These are phyloP conservation scores for Eustalomyia histrio DNA, from an alignment of 2,888 invertebrate genomes.

Conservation along the genomic window DNA sequence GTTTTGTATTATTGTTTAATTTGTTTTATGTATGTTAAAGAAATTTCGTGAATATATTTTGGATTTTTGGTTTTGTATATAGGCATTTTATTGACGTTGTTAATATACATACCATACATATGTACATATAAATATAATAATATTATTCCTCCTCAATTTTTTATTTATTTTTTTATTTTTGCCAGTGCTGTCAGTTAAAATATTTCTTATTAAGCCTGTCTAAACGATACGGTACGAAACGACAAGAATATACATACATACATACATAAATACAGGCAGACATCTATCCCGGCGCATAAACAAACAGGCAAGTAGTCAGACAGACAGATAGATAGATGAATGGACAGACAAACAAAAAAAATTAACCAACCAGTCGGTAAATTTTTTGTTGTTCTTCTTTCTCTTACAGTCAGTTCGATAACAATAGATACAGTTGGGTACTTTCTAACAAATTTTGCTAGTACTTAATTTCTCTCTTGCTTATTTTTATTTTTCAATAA, in stretches of 20 bases:
- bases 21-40: conserved; percentile 2
- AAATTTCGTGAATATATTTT: conserved; percentile 22
- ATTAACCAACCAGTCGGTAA: conserved; percentile 26
- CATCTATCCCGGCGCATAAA: not conserved
- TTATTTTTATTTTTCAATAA: no score
- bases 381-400: conserved; percentile 33
- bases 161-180: conserved; percentile 1
- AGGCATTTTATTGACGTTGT: not conserved
- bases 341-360: conserved; percentile 22
- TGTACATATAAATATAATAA: conserved; percentile 1
- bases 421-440: not conserved
- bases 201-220: conserved; percentile 28
- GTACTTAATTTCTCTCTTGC: no score
- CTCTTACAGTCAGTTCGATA: conserved; percentile 10
- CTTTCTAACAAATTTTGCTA: no score
- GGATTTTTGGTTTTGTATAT: not conserved
- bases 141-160: conserved; percentile 19
- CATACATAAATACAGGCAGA: conserved; percentile 11
- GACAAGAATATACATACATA: conserved; percentile 13
- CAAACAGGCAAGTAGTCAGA: not conserved
- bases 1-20: conserved; percentile 5
- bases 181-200: conserved; percentile 10
- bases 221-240: not conserved
- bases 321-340: not conserved
- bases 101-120: no score